phyloP scores from a whole-genome alignment of 2,888 invertebrate genomes.

The Dilophus febrilis region DNA sequence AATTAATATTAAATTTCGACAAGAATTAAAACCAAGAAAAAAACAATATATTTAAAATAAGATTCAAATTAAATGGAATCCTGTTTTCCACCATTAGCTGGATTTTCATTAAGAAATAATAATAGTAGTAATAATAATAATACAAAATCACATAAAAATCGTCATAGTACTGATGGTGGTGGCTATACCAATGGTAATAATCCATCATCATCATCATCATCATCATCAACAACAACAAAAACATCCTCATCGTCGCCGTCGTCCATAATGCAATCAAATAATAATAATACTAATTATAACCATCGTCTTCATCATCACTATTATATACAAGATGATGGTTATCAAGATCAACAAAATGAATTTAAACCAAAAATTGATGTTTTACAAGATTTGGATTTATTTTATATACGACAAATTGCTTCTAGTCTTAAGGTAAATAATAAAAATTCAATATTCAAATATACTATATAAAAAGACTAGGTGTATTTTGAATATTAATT shows the following conservation, averaged over 20 bases:
- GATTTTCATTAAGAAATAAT: slow-evolving; percentile 21
- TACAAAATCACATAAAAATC: slow-evolving; percentile 17
- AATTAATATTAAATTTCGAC: no score
- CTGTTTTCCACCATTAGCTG: slow-evolving; percentile 33
- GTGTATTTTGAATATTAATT: no score
- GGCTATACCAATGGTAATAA: no score
- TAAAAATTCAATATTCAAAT: no score
- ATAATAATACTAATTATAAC: slow-evolving; percentile 8
- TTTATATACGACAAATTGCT: slow-evolving; percentile 37
- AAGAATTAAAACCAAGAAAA: no score
- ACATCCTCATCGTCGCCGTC: slow-evolving; percentile 3
- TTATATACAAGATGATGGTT: slow-evolving; percentile 2
- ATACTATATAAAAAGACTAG: no score
- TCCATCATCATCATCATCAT: slow-evolving; percentile 3
- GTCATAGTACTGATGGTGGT: slow-evolving; percentile 19
- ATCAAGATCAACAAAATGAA: slow-evolving; percentile 2
- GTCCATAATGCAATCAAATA: slow-evolving; percentile 6
- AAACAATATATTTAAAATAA: no score
- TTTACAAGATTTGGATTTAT: slow-evolving; percentile 35
- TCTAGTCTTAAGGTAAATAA: slow-evolving; percentile 34
- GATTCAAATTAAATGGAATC: no score
- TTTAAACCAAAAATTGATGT: slow-evolving; percentile 29
- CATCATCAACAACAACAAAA: slow-evolving; percentile 8
- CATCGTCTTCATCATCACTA: slow-evolving; percentile 8
- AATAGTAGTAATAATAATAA: slow-evolving; percentile 16